phyloP scores from a whole-genome alignment of 37 sponge, comb jelly and placozoan species.

The Oopsacas minuta region DNA sequence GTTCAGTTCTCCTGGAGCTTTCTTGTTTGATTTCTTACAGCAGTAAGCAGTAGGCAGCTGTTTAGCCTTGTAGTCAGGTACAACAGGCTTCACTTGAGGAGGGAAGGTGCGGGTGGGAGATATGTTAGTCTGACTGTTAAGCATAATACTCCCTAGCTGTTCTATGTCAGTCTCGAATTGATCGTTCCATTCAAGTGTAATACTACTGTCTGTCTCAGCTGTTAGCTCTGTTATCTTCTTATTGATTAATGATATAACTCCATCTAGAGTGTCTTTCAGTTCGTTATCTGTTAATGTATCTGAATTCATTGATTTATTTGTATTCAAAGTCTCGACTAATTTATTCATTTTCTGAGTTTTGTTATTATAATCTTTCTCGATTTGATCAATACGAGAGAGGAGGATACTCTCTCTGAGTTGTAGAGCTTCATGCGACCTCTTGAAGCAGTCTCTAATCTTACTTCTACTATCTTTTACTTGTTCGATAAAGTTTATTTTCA shows the following conservation, averaged over 20 bases:
- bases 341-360: slow-evolving; percentile 7
- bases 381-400: background rate
- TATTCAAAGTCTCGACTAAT: background rate
- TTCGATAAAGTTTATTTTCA: no score
- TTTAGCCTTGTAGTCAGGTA: slow-evolving; percentile 1
- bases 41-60: slow-evolving; percentile 4
- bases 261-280: background rate
- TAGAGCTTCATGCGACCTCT: slow-evolving; percentile 8
- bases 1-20: slow-evolving; percentile 15
- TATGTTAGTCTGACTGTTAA: background rate
- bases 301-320: background rate
- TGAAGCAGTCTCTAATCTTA: slow-evolving; percentile 6
- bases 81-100: slow-evolving; percentile 14
- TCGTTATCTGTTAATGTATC: background rate
- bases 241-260: background rate
- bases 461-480: background rate
- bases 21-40: background rate
- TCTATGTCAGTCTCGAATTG: slow-evolving; percentile 15
- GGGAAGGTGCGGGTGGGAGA: slow-evolving; percentile 16
- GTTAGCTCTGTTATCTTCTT: background rate
- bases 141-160: slow-evolving; percentile 17
- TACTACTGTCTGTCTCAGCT: background rate
- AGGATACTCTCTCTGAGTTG: background rate
- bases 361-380: background rate
- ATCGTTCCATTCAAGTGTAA: background rate